These are phyloP conservation scores for Barbus barbus DNA, from an alignment of 2,113 vertebrate species.

Conservation along the genomic window DNA sequence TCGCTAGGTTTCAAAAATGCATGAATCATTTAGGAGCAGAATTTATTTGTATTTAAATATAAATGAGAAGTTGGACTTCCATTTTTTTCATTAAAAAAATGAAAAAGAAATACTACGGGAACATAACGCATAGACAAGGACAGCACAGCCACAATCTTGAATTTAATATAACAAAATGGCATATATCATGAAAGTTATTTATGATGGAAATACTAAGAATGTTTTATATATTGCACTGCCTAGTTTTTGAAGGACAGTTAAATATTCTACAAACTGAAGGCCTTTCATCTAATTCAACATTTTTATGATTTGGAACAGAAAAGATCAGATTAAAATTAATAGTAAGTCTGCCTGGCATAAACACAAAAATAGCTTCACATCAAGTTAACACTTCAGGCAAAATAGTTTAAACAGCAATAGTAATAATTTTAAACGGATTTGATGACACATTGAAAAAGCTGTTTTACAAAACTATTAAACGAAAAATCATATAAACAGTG, in stretches of 20 bases:
- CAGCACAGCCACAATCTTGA: background rate
- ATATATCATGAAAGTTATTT: background rate
- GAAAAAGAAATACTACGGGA: background rate
- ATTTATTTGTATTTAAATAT: constrained; percentile 69
- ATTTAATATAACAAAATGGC: too few relatives aligned
- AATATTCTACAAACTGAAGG: background rate
- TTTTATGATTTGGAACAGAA: background rate
- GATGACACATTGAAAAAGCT: background rate
- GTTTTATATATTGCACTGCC: background rate
- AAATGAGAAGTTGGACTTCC: constrained; percentile 51
- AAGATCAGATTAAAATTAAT: background rate
- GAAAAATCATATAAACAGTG: background rate
- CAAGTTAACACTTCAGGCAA: background rate
- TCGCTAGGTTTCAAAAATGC: constrained; percentile 62
- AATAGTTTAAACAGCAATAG: background rate
- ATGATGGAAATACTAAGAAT: background rate
- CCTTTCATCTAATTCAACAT: background rate
- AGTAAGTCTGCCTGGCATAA: background rate
- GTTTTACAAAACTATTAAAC: background rate
- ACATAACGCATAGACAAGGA: background rate
- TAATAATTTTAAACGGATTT: background rate
- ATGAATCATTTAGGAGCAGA: constrained; percentile 68
- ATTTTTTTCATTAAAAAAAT: constrained; percentile 2
- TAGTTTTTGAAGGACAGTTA: background rate
- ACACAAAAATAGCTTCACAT: background rate